Evolutionary conservation across 2,888 invertebrate species (phyloP).

Genomic region (Psococerastis gibbosa): DNA sequence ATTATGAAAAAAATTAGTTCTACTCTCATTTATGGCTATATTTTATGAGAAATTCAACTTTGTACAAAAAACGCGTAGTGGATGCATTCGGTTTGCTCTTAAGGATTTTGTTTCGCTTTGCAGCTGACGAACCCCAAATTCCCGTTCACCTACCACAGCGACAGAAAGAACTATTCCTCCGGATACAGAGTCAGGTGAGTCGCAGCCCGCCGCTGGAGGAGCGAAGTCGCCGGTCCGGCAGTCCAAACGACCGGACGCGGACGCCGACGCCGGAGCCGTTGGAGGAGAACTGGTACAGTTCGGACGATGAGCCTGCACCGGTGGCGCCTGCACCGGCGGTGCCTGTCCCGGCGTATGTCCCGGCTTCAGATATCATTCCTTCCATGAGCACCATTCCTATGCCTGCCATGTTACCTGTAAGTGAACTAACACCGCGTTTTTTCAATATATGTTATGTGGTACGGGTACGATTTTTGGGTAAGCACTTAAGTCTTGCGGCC

Average conservation of each 20-base stretch:
- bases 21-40: no score
- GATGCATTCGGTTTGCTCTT: no score
- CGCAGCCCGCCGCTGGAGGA: slow-evolving; percentile 27
- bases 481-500: no score
- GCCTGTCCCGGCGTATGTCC: slow-evolving; percentile 34
- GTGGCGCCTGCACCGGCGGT: slow-evolving; percentile 25
- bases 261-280: slow-evolving; percentile 20
- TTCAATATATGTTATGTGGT: no score
- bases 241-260: background rate
- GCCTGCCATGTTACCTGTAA: no score
- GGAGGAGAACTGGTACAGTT: slow-evolving; percentile 47
- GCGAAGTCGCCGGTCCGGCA: slow-evolving; percentile 14
- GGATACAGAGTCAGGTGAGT: slow-evolving; percentile 45
- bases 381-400: no score
- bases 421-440: no score
- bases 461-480: no score
- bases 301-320: slow-evolving; percentile 50
- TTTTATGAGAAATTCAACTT: no score
- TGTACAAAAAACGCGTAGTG: no score
- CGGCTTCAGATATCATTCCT: no score
- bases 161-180: slow-evolving; percentile 42
- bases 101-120: background rate
- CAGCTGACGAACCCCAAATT: slow-evolving; percentile 20
- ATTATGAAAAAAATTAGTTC: no score
- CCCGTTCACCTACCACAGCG: slow-evolving; percentile 40